Evolutionary conservation across 2,797 vertebrate species (phyloP), one percentile per base, ranked within the genome.

Genomic region (Cyprinodon diabolis): DNA sequence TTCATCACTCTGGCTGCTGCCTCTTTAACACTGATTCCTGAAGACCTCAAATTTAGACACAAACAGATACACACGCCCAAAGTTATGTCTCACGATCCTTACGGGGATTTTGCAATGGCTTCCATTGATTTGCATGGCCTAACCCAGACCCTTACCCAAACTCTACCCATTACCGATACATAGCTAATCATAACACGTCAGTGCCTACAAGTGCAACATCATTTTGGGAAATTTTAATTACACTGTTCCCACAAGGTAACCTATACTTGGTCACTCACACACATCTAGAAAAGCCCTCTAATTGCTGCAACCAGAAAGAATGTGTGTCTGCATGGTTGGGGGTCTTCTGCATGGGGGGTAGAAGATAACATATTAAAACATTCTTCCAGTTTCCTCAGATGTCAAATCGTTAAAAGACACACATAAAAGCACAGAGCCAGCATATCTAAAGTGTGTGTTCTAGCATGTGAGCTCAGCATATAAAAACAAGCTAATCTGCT

Each of bases 21-120:
- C 94, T 96, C 96, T 95, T 92, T 96, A 96, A 94, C 95, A 91
- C 94, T 94, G 95, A 94, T 94, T 96, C 94, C 92, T 96, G 96
- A 95, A 94, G 94, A 88, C 78, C 86, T 68, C 82, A 80, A 82
- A 83, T 78, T 48, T 47, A 72, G 66, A 72, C 56, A 72, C 52
- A 57, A 75, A 74, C 69, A 68, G 76, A 72, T 55, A 72, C 71
- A 69, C 47, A 73, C 43, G 66, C 47, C 9, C 47, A 48, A 40
- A 5, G 40, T 40, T 40, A 5, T 40, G 40, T 40, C 7, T 40
- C 40, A 40, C 40, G 3, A 40, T 7, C 40, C 40, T 40, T 40
- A 40, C 40, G 7, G 40, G 40, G 40, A 40, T 40, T 40, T 40
- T 40, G 7, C 40, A 40, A 40, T 40, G 40, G 40, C 40, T 40